These are phyloP conservation scores for Globicephala melas DNA, from an alignment of 2,113 vertebrate genomes.

Conservation along the genomic window DNA sequence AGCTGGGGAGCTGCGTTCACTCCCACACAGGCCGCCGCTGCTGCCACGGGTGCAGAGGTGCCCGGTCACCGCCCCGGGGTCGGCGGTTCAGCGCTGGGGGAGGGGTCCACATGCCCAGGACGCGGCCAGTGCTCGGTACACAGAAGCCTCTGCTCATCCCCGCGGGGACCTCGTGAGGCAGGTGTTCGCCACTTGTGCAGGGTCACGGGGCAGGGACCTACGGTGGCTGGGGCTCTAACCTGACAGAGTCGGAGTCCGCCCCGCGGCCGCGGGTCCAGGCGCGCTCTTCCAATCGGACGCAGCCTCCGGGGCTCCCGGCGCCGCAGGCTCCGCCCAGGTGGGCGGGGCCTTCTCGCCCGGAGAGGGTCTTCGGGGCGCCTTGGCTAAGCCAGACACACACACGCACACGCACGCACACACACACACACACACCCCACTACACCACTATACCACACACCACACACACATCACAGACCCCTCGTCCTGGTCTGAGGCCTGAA, in stretches of 20 bases:
- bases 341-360: not conserved
- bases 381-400: not conserved
- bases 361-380: not conserved
- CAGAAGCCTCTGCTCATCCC: not conserved
- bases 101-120: not conserved
- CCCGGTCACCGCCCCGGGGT: not conserved
- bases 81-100: too few relatives aligned
- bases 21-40: not conserved
- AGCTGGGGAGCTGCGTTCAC: not conserved
- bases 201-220: rapidly evolving
- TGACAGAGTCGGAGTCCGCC: rapidly evolving
- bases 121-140: too few relatives aligned
- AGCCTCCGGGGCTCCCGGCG: rapidly evolving
- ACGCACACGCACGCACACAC: not conserved
- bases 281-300: not conserved
- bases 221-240: rapidly evolving
- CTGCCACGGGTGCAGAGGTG: not conserved
- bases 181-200: not conserved
- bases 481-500: not conserved
- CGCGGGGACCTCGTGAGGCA: not conserved
- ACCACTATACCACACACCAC: not conserved
- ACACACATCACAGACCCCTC: rapidly evolving
- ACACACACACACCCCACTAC: not conserved
- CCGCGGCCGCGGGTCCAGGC: rapidly evolving
- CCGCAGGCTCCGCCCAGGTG: not conserved